phyloP scores from a whole-genome alignment of 2,888 invertebrate genomes.

The Andrena praecox region DNA sequence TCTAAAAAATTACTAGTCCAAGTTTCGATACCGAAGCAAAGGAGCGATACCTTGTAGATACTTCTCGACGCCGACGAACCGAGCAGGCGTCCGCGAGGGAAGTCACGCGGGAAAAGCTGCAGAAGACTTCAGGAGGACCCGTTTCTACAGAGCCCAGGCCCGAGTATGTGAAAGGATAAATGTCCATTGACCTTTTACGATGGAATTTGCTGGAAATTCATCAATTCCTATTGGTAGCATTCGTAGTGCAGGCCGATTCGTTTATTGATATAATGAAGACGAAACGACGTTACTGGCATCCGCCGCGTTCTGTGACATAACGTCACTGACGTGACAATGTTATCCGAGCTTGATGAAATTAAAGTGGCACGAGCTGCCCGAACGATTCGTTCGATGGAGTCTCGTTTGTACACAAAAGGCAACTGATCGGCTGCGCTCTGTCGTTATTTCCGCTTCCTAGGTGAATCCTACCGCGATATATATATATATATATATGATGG shows the following conservation, averaged over 20 bases:
- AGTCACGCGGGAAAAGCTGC: too few relatives aligned
- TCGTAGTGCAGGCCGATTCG: conserved; percentile 24
- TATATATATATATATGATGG: neutral
- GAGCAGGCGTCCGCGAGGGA: too few relatives aligned
- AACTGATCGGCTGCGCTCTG: conserved; percentile 4
- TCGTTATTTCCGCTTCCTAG: neutral
- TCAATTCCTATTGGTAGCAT: conserved; percentile 63
- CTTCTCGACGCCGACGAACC: too few relatives aligned
- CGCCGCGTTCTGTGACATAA: conserved; percentile 58
- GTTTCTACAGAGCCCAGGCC: too few relatives aligned
- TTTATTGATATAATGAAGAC: conserved; percentile 59
- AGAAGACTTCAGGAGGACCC: too few relatives aligned
- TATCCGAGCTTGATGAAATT: conserved; percentile 52
- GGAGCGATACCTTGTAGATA: too few relatives aligned
- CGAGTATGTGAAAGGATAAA: neutral
- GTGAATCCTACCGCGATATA: conserved; percentile 5
- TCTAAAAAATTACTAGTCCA: too few relatives aligned
- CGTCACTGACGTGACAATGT: conserved; percentile 38
- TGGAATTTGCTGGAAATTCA: conserved; percentile 53
- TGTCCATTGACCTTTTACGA: conserved; percentile 23
- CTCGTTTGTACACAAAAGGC: conserved; percentile 5
- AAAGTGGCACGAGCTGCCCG: conserved; percentile 41
- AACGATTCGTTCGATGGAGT: neutral
- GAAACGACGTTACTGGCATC: conserved; percentile 36
- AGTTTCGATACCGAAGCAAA: too few relatives aligned